A percentile compares a stretch with the other conserved stretches of the same genome.
Evolutionary conservation across 2,797 vertebrate genomes (phyloP).

Genomic region (Rhinichthys osculus): DNA sequence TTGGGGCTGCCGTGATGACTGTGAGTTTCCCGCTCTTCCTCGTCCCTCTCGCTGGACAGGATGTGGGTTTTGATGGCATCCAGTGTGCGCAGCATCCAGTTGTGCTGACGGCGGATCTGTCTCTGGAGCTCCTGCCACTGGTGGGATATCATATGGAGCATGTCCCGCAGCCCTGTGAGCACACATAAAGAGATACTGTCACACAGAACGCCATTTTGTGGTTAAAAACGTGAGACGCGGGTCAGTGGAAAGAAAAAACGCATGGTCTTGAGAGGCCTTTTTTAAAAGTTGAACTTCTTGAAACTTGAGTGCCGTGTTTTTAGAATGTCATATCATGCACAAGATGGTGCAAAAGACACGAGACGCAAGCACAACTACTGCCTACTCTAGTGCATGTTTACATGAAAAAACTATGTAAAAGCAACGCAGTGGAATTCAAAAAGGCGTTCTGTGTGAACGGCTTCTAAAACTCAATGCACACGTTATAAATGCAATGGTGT

Average conservation of each 20-base stretch:
- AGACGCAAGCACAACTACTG: not conserved
- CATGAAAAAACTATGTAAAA: not conserved
- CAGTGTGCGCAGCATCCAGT: slow-evolving; percentile 94
- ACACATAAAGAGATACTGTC: slow-evolving; percentile 38
- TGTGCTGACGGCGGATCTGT: slow-evolving; percentile 95
- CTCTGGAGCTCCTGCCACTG: slow-evolving; percentile 97
- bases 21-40: slow-evolving; percentile 70
- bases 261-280: not conserved
- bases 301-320: not conserved
- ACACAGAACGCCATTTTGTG: not conserved
- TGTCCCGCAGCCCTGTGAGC: slow-evolving; percentile 90
- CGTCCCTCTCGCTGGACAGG: slow-evolving; percentile 83
- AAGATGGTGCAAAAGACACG: not conserved
- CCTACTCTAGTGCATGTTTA: not conserved
- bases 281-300: not conserved
- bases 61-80: slow-evolving; percentile 93
- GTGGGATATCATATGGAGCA: slow-evolving; percentile 91
- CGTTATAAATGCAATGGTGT: not conserved
- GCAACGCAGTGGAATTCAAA: not conserved
- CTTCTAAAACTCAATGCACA: not conserved
- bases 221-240: not conserved
- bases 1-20: slow-evolving; percentile 76
- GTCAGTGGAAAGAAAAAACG: not conserved
- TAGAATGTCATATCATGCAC: not conserved
- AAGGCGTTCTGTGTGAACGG: not conserved